Conservation (phyloP, 2,888 invertebrate species). For the Zeuzera pyrina region DNA sequence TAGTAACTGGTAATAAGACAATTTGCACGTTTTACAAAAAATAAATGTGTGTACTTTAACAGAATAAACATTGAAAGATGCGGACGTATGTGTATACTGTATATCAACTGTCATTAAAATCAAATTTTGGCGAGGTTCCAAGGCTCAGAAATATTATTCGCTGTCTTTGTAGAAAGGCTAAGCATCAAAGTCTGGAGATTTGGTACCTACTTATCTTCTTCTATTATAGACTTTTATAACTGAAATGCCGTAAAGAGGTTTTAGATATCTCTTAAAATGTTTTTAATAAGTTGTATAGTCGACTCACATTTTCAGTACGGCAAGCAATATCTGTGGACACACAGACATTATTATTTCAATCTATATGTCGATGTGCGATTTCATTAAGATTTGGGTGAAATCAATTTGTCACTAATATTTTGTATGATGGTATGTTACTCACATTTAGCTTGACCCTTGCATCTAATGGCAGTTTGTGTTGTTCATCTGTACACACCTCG, state of each 20-base stretch:
- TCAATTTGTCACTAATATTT: too few relatives aligned
- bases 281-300: slow-evolving; percentile 6
- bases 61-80: slow-evolving; percentile 24
- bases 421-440: too few relatives aligned
- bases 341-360: too few relatives aligned
- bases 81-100: slow-evolving; percentile 54
- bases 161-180: slow-evolving; percentile 51
- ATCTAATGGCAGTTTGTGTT: too few relatives aligned
- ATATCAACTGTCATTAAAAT: slow-evolving; percentile 68
- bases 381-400: too few relatives aligned
- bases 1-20: neutral
- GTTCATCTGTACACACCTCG: slow-evolving; percentile 28
- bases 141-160: slow-evolving; percentile 57
- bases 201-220: slow-evolving; percentile 25
- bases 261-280: neutral
- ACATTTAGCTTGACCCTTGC: too few relatives aligned
- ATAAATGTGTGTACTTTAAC: slow-evolving; percentile 15
- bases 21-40: neutral
- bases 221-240: slow-evolving; percentile 1
- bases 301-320: too few relatives aligned
- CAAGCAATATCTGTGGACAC: too few relatives aligned
- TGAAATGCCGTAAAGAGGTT: neutral
- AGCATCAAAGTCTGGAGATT: slow-evolving; percentile 31
- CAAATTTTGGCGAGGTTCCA: slow-evolving; percentile 60
- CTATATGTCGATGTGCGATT: too few relatives aligned